Base-by-base conservation (phyloP, 2,797 vertebrate species). In the Enoplosus armatus region DNA sequence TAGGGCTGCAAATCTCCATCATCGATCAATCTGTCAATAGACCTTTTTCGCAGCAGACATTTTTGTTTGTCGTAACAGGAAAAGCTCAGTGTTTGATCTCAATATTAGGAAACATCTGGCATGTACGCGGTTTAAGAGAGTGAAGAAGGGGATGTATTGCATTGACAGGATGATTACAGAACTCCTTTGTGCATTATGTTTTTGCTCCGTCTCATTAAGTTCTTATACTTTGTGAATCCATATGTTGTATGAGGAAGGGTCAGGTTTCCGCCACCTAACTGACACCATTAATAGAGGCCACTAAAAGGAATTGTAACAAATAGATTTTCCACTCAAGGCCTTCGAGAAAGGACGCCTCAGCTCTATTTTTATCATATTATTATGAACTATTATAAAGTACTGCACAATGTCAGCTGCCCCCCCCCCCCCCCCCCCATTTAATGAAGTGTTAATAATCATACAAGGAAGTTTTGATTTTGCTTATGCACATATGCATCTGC, bases 401-500 rank as follows among this genome's bases (percentile, higher is more conserved):
- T n/a, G 20, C 1, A 31, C 6, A 16, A n/a, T 31, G 43, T 50
- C 29, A 18, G 29, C 60, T 63, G 24, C 16, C 0, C 2, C 1
- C 16, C 0, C 2, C 1, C 16, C 0, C 2, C 1, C 16, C 0
- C 2, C 16, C 0, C 2, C 1, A 18, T 37, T 5, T 45, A 33
- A 33, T 31, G 8, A 53, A 61, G 45, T 43, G 12, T 69, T 37
- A 69, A 27, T 63, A 54, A 71, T 5, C 20, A 59, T 15, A 39
- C 29, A 10, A 50, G 20, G 16, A 53, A 59, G 47, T 54, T 62
- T 60, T 70, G 51, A 79, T 27, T 45, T 54, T 37, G 43, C 68
- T 86, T 79, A 89, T 87, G 86, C 82, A 87, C 65, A 83, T 58
- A 71, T 37, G 72, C 55, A 51, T 70, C 75, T n/a, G 39, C 72